Evolutionary conservation across 2,113 vertebrate genomes (phyloP).

Genomic region (Eudorcas thomsonii): DNA sequence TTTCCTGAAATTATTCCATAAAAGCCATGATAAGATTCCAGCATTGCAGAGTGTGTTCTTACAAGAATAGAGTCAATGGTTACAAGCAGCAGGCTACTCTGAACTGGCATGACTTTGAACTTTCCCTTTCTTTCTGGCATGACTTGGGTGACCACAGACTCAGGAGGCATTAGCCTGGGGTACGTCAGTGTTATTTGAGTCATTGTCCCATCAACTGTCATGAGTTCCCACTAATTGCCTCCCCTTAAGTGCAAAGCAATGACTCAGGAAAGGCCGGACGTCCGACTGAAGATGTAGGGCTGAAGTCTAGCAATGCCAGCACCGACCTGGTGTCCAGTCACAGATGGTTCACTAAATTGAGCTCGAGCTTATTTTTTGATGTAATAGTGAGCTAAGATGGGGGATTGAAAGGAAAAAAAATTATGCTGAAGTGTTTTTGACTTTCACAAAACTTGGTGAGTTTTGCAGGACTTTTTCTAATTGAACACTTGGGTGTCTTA

Average conservation of each 20-base stretch:
- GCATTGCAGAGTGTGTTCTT: background rate
- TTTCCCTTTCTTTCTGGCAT: background rate
- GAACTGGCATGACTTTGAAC: background rate
- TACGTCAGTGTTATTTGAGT: background rate
- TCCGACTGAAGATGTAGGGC: background rate
- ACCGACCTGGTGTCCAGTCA: background rate
- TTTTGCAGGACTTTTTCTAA: background rate
- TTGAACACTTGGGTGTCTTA: background rate
- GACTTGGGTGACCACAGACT: background rate
- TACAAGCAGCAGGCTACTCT: background rate
- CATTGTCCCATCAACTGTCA: background rate
- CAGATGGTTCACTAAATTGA: background rate
- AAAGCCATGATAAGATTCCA: background rate
- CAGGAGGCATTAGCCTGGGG: too few species aligned
- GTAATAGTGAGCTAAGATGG: background rate
- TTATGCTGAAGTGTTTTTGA: background rate
- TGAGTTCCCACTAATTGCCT: background rate
- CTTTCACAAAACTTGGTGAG: background rate
- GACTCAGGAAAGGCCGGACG: background rate
- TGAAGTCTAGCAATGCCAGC: background rate
- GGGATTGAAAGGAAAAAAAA: background rate
- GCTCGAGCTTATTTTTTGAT: background rate
- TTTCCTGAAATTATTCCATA: slow-evolving; percentile 2
- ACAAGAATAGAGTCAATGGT: background rate
- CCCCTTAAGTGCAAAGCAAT: background rate